Evolutionary conservation across 2,797 vertebrate genomes (phyloP).

Genomic region (Molossus molossus): DNA sequence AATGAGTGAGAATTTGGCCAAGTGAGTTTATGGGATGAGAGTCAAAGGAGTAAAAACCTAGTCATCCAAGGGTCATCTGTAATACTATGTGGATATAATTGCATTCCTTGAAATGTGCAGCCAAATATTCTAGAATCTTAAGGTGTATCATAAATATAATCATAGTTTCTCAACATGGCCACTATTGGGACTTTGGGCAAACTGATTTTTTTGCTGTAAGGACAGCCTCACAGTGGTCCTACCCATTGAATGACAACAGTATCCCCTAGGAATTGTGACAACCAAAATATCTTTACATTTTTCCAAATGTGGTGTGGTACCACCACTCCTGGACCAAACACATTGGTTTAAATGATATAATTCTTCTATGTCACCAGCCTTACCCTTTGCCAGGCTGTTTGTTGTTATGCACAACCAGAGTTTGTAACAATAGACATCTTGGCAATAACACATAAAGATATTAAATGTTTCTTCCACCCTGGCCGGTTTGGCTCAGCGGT

Average conservation of each 20-base stretch:
- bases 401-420: not conserved
- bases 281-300: not conserved
- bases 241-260: not conserved
- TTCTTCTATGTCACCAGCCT: not conserved
- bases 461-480: not conserved
- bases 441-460: constrained; percentile 24
- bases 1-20: not conserved
- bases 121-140: not conserved
- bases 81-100: not conserved
- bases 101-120: not conserved
- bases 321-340: not conserved
- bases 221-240: not conserved
- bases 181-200: not conserved
- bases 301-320: not conserved
- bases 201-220: not conserved
- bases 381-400: not conserved
- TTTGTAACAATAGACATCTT: not conserved
- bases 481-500: no score
- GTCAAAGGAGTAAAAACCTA: not conserved
- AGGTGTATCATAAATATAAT: not conserved
- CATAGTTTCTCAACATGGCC: not conserved
- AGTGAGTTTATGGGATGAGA: not conserved
- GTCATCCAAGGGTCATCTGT: not conserved
- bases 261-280: not conserved
- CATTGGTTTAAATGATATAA: not conserved